Percentiles rank a stretch among this genome's conserved stretches.
Conservation (phyloP, 2,888 invertebrate genomes). For the Rhynchonema sp. region DNA sequence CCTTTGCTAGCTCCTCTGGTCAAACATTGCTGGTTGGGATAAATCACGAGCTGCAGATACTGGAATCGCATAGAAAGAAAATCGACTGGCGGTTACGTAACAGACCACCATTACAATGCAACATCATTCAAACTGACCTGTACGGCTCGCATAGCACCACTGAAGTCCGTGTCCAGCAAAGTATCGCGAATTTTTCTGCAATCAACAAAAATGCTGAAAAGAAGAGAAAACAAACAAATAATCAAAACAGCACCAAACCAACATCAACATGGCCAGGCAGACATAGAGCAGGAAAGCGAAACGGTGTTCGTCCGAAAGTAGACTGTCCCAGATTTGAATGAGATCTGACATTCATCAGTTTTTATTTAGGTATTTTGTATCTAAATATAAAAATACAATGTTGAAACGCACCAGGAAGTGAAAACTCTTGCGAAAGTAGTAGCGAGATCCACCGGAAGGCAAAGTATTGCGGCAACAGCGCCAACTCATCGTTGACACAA, state of each 20-base stretch:
- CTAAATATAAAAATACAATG: background rate
- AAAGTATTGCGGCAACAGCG: constrained; percentile 81
- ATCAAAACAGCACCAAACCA: constrained; percentile 34
- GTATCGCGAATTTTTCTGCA: constrained; percentile 59
- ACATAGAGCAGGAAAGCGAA: constrained; percentile 76
- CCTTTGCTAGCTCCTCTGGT: no score
- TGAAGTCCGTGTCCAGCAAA: constrained; percentile 68
- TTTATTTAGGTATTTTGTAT: background rate
- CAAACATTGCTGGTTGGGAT: no score
- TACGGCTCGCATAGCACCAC: constrained; percentile 72
- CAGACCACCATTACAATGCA: background rate
- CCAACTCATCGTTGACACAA: constrained; percentile 51
- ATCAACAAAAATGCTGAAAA: constrained; percentile 9
- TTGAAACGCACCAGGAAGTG: constrained; percentile 47
- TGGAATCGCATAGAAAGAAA: background rate
- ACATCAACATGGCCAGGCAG: constrained; percentile 94
- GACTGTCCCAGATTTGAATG: constrained; percentile 84
- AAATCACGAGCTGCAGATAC: no score
- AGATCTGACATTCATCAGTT: constrained; percentile 44
- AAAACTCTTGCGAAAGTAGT: constrained; percentile 85
- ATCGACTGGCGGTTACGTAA: no score
- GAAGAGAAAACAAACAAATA: background rate
- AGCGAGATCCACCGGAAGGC: constrained; percentile 84
- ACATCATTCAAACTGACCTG: constrained; percentile 39
- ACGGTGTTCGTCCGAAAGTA: constrained; percentile 58